Evolutionary conservation across 2,797 vertebrate species (phyloP).

Genomic region (Coregonus ussuriensis): DNA sequence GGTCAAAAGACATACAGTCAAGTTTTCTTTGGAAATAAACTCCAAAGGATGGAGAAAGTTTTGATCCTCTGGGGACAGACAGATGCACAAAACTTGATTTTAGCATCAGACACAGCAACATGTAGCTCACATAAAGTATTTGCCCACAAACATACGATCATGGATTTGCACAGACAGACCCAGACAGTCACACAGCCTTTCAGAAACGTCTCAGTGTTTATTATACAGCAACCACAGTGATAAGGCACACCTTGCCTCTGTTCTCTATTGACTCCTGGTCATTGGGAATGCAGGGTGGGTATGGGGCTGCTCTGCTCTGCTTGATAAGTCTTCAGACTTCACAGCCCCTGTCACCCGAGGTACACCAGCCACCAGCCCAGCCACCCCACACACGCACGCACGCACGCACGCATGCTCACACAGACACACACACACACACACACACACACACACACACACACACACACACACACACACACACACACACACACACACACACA

Average conservation of each 20-base stretch:
- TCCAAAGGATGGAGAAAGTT: not conserved
- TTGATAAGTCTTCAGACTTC: conserved; percentile 44
- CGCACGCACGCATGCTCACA: too few relatives aligned
- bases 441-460: not conserved
- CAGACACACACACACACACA: not conserved
- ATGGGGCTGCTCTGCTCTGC: conserved; percentile 38
- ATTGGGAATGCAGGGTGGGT: conserved; percentile 42
- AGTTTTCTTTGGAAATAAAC: conserved; percentile 3
- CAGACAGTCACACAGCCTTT: not conserved
- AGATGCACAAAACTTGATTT: not conserved
- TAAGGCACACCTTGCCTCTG: not conserved
- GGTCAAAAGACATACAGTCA: not conserved
- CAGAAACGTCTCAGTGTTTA: not conserved
- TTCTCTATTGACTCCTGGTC: not conserved
- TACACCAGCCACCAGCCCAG: not conserved
- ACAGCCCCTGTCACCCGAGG: not conserved
- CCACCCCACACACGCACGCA: not conserved
- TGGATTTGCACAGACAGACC: not conserved
- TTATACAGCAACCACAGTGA: not conserved
- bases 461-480: not conserved
- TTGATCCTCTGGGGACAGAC: not conserved
- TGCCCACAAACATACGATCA: not conserved
- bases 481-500: not conserved
- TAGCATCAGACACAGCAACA: not conserved
- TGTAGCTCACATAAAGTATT: not conserved